Evolutionary conservation across 2,888 invertebrate genomes (phyloP).

Genomic region (Lasioglossum figueresi): DNA sequence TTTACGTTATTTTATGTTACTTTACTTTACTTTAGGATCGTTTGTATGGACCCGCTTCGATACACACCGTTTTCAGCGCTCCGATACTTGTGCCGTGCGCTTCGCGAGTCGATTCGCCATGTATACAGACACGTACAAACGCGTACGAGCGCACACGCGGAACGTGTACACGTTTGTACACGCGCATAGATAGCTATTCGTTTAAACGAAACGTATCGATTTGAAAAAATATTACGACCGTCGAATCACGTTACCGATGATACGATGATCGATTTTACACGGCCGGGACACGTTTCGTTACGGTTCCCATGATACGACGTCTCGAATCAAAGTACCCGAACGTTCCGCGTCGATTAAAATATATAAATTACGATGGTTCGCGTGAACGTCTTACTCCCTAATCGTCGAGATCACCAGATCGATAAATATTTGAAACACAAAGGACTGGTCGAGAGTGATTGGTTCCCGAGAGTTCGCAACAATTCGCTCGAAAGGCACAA

Average conservation of each 20-base stretch:
- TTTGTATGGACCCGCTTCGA: not conserved
- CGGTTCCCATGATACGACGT: not conserved
- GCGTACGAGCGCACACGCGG: not conserved
- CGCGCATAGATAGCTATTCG: not conserved
- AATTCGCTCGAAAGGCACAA: conserved; percentile 53
- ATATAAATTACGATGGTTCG: conserved; percentile 8
- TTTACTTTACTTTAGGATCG: not conserved
- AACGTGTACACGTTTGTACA: not conserved
- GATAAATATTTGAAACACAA: conserved; percentile 24
- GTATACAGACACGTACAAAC: not conserved
- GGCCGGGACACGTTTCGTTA: not conserved
- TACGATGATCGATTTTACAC: conserved; percentile 7
- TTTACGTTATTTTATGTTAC: conserved; percentile 19
- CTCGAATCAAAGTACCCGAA: not conserved
- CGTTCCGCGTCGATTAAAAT: conserved; percentile 2
- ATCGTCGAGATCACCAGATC: conserved; percentile 14
- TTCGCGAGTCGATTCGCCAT: not conserved
- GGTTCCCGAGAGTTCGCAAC: conserved; percentile 52
- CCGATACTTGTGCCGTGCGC: not conserved
- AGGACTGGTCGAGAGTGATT: conserved; percentile 32
- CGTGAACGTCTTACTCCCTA: conserved; percentile 19
- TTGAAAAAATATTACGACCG: conserved; percentile 15
- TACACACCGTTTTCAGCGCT: conserved; percentile 1
- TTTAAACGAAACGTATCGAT: not conserved
- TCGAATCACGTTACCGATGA: not conserved